Base-by-base conservation (phyloP, 1,140 invertebrate genomes). In the Trichogramma pretiosum region DNA sequence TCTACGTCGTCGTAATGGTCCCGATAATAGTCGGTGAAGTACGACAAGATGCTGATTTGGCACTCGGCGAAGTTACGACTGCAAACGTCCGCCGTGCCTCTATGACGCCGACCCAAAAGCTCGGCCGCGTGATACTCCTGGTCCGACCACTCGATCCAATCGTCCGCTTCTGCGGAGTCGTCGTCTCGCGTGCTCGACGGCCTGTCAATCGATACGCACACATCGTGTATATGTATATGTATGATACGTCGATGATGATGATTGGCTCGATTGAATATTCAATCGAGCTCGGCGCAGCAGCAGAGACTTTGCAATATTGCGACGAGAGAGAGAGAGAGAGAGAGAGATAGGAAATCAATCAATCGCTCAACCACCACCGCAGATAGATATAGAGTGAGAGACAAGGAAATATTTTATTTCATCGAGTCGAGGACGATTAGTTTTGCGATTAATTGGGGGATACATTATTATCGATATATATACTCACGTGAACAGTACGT, bases 61-160 rank as follows among this genome's bases (percentile, higher is more conserved):
- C 84, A 86, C 53, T 83, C 81, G 67, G 69, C 39, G 24, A 50
- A 50, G 4, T 8, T 24, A 8, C 42, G 16, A 2, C 11, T 9
- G 17, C 48, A 50, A 14, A 28, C 35, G 13, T 9, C 18, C 21
- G 5, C 10, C 33, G 13, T 13, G 3, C 5, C 18, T 4, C 70
- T 71, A 50, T 28, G 32, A 35, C 56, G 62, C 0, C 83, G 83
- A 7, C 81, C 55, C 43, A 74, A 65, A 5, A 5, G 24, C 63
- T 87, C 84, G 1, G 84, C 83, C n/a, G 79, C 77, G 46, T 77
- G 77, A 62, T 84, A 86, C 52, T 84, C 81, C 53, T 81, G 80
- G 61, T 86, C 79, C 1, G 71, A 63, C 55, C 77, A 75, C 33
- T 78, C 68, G 1, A 74, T 45, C 22, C 57, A 60, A 13, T 59